phyloP scores from a whole-genome alignment of 2,797 vertebrate species.

The Phoebastria nigripes region DNA sequence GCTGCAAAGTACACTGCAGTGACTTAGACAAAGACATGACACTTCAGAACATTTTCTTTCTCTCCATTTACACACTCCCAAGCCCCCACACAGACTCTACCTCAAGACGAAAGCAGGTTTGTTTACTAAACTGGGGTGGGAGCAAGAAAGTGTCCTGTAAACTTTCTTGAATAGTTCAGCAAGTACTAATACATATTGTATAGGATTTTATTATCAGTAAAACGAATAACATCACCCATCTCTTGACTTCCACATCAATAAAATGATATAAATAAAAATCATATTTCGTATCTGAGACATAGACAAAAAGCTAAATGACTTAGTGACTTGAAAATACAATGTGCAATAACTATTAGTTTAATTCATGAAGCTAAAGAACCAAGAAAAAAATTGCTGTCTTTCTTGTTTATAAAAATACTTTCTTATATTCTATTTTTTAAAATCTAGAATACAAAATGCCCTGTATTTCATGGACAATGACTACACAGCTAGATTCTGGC shows the following conservation, averaged over 20 bases:
- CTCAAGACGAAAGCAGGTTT: neutral
- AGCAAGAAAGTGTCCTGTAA: neutral
- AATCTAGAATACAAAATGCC: neutral
- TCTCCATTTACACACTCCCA: neutral
- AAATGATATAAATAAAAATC: neutral
- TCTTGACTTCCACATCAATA: neutral
- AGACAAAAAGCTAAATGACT: neutral
- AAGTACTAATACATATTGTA: neutral
- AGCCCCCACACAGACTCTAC: accelerated
- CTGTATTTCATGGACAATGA: neutral
- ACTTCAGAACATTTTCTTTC: neutral
- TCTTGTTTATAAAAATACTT: neutral
- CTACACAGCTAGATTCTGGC: neutral
- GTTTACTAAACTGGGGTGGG: neutral
- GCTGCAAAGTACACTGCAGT: neutral
- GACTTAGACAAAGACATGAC: neutral
- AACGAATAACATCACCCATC: neutral
- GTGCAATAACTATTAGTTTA: neutral
- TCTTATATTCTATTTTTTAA: neutral
- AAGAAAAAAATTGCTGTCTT: neutral
- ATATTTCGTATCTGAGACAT: neutral
- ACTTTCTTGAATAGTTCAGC: neutral
- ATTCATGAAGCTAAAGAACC: neutral
- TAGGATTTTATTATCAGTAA: neutral
- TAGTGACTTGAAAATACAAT: neutral